A percentile compares a stretch with the other conserved stretches of the same genome.
Conservation (phyloP, 2,113 vertebrate genomes). For the Rafetus swinhoei region DNA sequence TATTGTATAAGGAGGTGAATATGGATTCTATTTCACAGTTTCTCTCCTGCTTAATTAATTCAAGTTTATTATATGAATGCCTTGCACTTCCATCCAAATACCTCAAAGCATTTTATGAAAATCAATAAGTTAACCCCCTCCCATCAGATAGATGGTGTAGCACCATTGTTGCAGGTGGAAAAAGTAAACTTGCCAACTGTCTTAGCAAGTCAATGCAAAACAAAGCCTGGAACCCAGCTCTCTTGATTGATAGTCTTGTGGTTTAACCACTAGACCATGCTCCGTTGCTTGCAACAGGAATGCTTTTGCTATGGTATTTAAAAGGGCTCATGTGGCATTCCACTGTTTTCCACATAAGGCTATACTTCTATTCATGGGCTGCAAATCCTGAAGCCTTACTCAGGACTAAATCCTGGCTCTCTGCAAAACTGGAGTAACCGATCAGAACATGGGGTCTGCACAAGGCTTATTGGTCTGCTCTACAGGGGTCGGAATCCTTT, state of each 20-base stretch:
- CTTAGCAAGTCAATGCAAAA: background rate
- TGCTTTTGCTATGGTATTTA: background rate
- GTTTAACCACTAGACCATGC: background rate
- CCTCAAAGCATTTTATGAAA: background rate
- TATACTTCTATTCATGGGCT: background rate
- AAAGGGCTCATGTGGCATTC: background rate
- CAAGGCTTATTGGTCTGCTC: background rate
- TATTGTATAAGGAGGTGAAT: background rate
- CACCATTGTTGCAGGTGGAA: slow-evolving; percentile 5
- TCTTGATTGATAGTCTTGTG: background rate
- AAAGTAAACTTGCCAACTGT: background rate
- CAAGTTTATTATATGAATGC: background rate
- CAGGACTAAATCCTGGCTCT: background rate
- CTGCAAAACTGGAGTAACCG: background rate
- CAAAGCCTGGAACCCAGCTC: background rate
- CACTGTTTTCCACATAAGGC: background rate
- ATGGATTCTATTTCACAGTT: slow-evolving; percentile 43
- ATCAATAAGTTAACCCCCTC: background rate
- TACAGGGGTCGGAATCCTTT: background rate
- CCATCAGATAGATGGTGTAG: background rate
- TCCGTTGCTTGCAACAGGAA: background rate
- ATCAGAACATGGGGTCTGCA: background rate
- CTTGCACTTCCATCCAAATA: slow-evolving; percentile 17
- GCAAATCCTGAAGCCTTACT: background rate
- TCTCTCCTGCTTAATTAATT: slow-evolving; percentile 48